Conservation (phyloP, 2,888 invertebrate species). For the Coelopa pilipes region DNA sequence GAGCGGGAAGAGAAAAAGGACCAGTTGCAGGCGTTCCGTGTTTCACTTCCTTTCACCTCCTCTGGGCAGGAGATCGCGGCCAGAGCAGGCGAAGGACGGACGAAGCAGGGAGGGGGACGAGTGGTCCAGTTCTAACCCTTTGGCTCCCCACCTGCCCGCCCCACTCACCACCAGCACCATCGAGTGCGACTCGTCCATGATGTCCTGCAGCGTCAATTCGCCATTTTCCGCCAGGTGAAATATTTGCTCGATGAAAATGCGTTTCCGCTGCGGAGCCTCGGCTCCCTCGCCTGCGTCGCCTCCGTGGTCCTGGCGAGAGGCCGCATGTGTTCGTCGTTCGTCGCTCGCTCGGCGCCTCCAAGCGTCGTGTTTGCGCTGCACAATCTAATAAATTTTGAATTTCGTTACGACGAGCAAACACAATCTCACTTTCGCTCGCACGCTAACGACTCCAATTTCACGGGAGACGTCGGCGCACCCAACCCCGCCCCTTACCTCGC, state of each 20-base stretch:
- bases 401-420: slow-evolving; percentile 10
- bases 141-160: no score
- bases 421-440: not conserved
- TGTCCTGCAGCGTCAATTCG: slow-evolving; percentile 59
- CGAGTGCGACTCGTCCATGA: slow-evolving; percentile 63
- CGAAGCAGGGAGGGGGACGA: no score
- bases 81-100: no score
- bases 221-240: slow-evolving; percentile 62
- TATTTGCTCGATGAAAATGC: slow-evolving; percentile 64
- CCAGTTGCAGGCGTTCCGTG: no score
- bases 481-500: slow-evolving; percentile 47
- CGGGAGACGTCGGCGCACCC: not conserved
- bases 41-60: no score
- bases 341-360: slow-evolving; percentile 1
- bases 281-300: not conserved
- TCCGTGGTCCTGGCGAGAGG: not conserved
- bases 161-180: slow-evolving; percentile 63
- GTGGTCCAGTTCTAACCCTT: no score
- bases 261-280: slow-evolving; percentile 43
- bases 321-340: not conserved
- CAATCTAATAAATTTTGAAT: slow-evolving; percentile 24
- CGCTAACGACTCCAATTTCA: slow-evolving; percentile 12
- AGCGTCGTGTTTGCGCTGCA: slow-evolving; percentile 17
- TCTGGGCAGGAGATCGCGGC: no score
- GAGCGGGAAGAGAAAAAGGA: no score